Base-by-base conservation (phyloP, 2,888 invertebrate genomes). In the Amitus sp. region DNA sequence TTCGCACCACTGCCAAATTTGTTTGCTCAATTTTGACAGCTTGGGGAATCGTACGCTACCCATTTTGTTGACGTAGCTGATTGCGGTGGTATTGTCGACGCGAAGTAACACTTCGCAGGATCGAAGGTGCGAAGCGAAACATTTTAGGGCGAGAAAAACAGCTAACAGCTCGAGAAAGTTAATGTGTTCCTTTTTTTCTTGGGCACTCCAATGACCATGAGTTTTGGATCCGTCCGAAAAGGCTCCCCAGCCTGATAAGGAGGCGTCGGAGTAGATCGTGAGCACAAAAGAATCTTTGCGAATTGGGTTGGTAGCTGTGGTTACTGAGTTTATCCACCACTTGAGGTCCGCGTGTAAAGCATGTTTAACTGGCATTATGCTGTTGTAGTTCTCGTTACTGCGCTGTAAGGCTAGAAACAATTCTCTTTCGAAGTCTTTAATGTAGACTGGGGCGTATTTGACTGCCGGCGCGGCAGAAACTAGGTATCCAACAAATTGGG, bases 251-350 rank as follows among this genome's bases (percentile, higher is more conserved):
- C 69, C 65, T 19, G 61, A 59, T 15, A 60, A 9, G 3, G 62
- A 70, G 2, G 68, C 66, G 45, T 68, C 66, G 13, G 55, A 54
- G 28, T 62, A 68, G 6, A 66, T 64, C 23, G 60, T 58, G 1
- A 61, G 20, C 3, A 34, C 19, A n/a, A 39, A 64, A 19, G 40
- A 28, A 17, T 28, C 10, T 12, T 12, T 27, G 37, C 53, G 40
- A 40, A 62, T 49, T 19, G 53, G 40, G 47, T 59, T 59, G 1
- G 20, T 43, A 7, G 43, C 12, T 5, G 30, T 17, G 2, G 3
- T n/a, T 7, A 63, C 40, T 12, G 53, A 56, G 9, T 46, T 39
- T 13, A 34, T 46, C 67, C 60, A 66, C 65, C 62, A 69, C 4
- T 59, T 28, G 2, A 65, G 53, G 23, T 66, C 64, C 3, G 2